These are phyloP conservation scores for Scolopax rusticola DNA, from an alignment of 2,797 vertebrate species.

Conservation along the genomic window DNA sequence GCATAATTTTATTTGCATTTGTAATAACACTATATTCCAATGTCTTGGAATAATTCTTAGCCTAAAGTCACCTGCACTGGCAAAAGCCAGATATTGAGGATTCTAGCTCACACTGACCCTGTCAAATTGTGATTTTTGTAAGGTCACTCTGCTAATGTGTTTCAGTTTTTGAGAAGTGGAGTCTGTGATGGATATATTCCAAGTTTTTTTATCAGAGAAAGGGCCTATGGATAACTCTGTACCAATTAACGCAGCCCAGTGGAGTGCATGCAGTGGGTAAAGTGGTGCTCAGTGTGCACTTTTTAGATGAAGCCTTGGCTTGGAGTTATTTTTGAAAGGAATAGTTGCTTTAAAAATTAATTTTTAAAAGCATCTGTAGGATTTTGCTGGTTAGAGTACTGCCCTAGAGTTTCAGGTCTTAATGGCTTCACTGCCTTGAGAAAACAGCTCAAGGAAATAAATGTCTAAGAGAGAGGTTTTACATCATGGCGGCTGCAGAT, in stretches of 20 bases:
- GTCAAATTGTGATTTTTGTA: background rate
- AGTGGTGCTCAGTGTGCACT: background rate
- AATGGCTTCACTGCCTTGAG: background rate
- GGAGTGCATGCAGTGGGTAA: background rate
- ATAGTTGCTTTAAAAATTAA: background rate
- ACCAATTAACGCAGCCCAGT: background rate
- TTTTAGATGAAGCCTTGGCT: background rate
- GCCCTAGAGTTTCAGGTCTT: background rate
- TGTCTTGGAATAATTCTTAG: background rate
- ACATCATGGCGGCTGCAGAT: rapidly evolving
- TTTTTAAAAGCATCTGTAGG: background rate
- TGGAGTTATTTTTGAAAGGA: background rate
- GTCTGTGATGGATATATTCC: background rate
- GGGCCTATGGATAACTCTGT: background rate
- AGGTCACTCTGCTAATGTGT: background rate
- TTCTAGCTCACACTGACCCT: background rate
- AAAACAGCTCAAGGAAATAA: background rate
- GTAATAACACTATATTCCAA: background rate
- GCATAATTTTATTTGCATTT: background rate
- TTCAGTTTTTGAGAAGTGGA: background rate
- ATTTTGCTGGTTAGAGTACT: background rate
- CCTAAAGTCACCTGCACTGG: background rate
- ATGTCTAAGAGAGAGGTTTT: background rate
- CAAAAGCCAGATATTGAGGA: background rate
- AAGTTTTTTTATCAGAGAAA: background rate